Percentiles rank a stretch among this genome's conserved stretches.
Conservation (phyloP, 2,888 invertebrate species). For the Epiblema foenella region DNA sequence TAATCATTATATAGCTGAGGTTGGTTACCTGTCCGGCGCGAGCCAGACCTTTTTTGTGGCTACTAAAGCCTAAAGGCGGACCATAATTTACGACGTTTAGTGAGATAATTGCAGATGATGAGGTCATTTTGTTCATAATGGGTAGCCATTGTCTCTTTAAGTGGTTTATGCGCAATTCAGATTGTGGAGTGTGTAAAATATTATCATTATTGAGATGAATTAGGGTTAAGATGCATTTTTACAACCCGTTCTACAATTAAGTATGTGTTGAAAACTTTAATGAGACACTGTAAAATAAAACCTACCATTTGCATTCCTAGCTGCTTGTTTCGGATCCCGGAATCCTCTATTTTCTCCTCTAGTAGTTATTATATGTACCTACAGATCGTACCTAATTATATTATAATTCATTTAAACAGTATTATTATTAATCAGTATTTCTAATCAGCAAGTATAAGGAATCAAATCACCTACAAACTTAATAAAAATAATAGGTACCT, state of each 20-base stretch:
- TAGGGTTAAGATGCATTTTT: background rate
- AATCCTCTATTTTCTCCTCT: too few species aligned
- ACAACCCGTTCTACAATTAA: too few species aligned
- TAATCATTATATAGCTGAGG: slow-evolving; percentile 52
- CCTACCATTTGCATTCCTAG: background rate
- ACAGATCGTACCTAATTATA: too few species aligned
- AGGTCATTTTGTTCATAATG: slow-evolving; percentile 57
- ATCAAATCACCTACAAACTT: too few species aligned
- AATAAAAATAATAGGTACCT: too few species aligned
- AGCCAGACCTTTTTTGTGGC: slow-evolving; percentile 68
- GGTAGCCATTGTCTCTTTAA: slow-evolving; percentile 51
- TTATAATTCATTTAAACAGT: too few species aligned
- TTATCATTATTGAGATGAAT: slow-evolving; percentile 21
- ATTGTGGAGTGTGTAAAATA: slow-evolving; percentile 8
- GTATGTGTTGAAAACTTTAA: background rate
- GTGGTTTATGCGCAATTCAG: slow-evolving; percentile 52
- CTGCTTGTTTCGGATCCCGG: background rate
- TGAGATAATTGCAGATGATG: slow-evolving; percentile 74
- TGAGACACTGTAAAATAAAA: background rate
- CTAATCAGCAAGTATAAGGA: too few species aligned
- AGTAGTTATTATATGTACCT: background rate
- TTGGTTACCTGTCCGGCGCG: slow-evolving; percentile 61
- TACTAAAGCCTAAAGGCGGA: slow-evolving; percentile 65
- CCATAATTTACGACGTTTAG: slow-evolving; percentile 75
- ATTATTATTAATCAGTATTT: too few species aligned